Evolutionary conservation across 2,888 invertebrate genomes (phyloP).

Genomic region (Nebria salina): DNA sequence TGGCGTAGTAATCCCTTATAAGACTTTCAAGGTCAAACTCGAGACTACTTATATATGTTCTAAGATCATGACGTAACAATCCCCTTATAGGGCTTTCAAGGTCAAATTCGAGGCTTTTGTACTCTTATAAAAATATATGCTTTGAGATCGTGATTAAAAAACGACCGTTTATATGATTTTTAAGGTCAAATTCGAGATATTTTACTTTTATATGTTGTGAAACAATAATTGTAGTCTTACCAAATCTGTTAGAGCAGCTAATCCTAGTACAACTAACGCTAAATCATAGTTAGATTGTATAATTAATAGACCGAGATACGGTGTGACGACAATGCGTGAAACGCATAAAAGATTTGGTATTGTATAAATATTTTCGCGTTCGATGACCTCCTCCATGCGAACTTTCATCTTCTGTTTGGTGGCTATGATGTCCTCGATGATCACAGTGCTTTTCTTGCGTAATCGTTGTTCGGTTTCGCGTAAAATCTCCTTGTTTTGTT

Average conservation of each 20-base stretch:
- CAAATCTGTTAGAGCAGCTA: constrained; percentile 92
- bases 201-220: too few relatives aligned
- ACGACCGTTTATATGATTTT: too few relatives aligned
- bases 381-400: constrained; percentile 79
- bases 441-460: constrained; percentile 69
- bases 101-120: too few relatives aligned
- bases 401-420: constrained; percentile 77
- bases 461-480: constrained; percentile 69
- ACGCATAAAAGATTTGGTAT: constrained; percentile 92
- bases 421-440: constrained; percentile 77
- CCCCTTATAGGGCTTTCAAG: too few relatives aligned
- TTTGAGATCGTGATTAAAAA: too few relatives aligned
- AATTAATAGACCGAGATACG: constrained; percentile 89
- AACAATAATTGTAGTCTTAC: constrained; percentile 62
- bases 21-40: too few relatives aligned
- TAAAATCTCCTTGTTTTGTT: constrained; percentile 71
- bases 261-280: constrained; percentile 82
- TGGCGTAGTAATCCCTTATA: too few relatives aligned
- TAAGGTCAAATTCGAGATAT: too few relatives aligned
- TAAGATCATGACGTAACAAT: too few relatives aligned
- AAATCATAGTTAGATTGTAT: constrained; percentile 80
- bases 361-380: constrained; percentile 90
- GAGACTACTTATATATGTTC: too few relatives aligned
- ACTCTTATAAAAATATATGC: too few relatives aligned
- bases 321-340: constrained; percentile 84